These are phyloP conservation scores for Spheniscus mendiculus DNA, from an alignment of 2,113 vertebrate genomes.

Conservation along the genomic window DNA sequence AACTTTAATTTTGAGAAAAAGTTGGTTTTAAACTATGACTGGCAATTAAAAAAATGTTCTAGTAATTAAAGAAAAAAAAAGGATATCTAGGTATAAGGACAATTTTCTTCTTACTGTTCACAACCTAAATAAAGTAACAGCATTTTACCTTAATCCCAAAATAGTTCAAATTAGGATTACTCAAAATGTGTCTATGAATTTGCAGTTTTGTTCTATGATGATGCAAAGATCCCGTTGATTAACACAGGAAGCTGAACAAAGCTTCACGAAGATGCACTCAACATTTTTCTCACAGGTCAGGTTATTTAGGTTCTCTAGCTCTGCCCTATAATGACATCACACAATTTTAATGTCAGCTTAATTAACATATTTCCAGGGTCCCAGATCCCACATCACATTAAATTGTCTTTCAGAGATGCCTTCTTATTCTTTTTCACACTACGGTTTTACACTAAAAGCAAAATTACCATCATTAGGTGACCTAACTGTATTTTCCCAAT, in stretches of 20 bases:
- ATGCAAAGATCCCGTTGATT: background rate
- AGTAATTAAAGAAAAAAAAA: background rate
- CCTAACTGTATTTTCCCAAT: background rate
- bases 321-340: background rate
- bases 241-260: background rate
- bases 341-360: background rate
- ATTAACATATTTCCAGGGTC: background rate
- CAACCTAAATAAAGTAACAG: background rate
- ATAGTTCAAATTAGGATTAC: background rate
- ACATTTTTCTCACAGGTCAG: background rate
- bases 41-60: background rate
- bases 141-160: background rate
- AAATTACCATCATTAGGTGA: background rate
- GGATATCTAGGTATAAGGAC: background rate
- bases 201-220: background rate
- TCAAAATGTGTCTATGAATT: background rate
- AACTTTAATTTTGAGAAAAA: background rate
- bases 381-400: background rate
- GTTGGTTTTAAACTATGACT: background rate
- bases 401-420: background rate
- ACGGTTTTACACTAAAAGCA: background rate
- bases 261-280: background rate
- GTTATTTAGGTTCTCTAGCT: background rate
- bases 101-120: background rate
- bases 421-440: background rate